Evolutionary conservation across 1,140 invertebrate species (phyloP), one percentile per base, ranked within the genome.

Genomic region (Coenobita brevimanus): DNA sequence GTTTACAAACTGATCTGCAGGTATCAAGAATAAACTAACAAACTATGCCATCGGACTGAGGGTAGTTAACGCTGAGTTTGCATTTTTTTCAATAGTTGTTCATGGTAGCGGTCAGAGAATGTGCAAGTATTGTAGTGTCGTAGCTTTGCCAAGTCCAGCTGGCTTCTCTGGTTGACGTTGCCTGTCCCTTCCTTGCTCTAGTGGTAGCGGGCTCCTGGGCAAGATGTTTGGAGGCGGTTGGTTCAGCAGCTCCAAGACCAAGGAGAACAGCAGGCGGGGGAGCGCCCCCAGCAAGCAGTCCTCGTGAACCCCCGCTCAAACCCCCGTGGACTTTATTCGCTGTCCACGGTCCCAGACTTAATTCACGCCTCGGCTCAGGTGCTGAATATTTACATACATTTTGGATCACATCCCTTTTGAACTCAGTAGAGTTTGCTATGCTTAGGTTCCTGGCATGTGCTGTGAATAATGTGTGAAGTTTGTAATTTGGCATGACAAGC

Each of bases 211-310:
- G 30, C 86, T 90, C 57, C 83, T 90, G 41, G 89, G 89, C 30
- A 90, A 90, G 82, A 83, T 90, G 54, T 90, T 90, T 50, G 89
- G 89, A 84, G 82, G 89, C 13, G 87, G 87, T 2, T 90, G 89
- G 89, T 90, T 90, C 78, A 78, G 82, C 78, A 75, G 73, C 41
- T 41, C 76, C 27, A 83, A 81, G 87, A 71, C 50, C 21, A 90
- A 86, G 82, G 89, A 90, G 17, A 80, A 43, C 36, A 54, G 33
- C 41, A 46, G 85, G 30, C 41, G 85, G 76, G 85, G 85, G 46
- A 87, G 85, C 36, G 85, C 50, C 38, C 85, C 85, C 8, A 60
- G 43, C 41, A 87, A 87, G 85, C 60, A 46, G 24, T 71, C 80
- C 80, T 71, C 80, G 38, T 82, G 80, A 82, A 50, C 27, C 8